phyloP scores from a whole-genome alignment of 30 jellyfish, hydroid and myxozoan species.

The Sanderia malayensis region DNA sequence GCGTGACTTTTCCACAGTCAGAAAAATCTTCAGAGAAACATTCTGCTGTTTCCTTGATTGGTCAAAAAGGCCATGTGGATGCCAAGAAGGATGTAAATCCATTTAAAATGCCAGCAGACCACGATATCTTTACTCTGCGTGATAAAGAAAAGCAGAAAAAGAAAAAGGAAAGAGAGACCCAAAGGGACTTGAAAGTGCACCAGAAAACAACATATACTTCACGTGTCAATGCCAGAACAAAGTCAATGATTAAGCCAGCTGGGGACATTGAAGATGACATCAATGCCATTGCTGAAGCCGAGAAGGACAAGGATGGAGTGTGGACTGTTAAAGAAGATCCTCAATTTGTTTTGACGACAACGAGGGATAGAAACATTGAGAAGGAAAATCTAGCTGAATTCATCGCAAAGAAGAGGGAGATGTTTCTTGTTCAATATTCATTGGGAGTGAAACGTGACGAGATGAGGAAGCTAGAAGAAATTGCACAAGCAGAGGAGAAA shows the following conservation, averaged over 20 bases:
- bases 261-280: conserved; percentile 93
- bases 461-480: conserved; percentile 95
- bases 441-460: conserved; percentile 97
- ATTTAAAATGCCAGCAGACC: conserved; percentile 88
- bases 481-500: conserved; percentile 97
- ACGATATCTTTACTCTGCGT: conserved; percentile 77
- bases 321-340: conserved; percentile 93
- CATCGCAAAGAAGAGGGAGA: conserved; percentile 94
- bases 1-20: conserved; percentile 45
- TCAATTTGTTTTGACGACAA: conserved; percentile 88
- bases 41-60: conserved; percentile 25
- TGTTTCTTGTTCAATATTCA: conserved; percentile 94
- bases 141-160: conserved; percentile 91
- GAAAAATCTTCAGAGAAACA: conserved; percentile 48
- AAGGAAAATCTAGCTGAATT: conserved; percentile 88
- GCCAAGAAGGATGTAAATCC: conserved; percentile 72
- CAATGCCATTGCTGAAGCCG: conserved; percentile 54
- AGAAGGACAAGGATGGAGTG: conserved; percentile 59
- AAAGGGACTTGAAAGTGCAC: conserved; percentile 73
- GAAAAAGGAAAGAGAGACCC: conserved; percentile 84
- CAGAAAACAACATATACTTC: conserved; percentile 91
- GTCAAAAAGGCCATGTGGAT: conserved; percentile 1
- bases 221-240: conserved; percentile 93
- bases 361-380: conserved; percentile 91
- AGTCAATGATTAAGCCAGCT: conserved; percentile 95